These are phyloP conservation scores for Lepus oiostolus DNA, from an alignment of 2,797 vertebrate genomes.

Conservation along the genomic window DNA sequence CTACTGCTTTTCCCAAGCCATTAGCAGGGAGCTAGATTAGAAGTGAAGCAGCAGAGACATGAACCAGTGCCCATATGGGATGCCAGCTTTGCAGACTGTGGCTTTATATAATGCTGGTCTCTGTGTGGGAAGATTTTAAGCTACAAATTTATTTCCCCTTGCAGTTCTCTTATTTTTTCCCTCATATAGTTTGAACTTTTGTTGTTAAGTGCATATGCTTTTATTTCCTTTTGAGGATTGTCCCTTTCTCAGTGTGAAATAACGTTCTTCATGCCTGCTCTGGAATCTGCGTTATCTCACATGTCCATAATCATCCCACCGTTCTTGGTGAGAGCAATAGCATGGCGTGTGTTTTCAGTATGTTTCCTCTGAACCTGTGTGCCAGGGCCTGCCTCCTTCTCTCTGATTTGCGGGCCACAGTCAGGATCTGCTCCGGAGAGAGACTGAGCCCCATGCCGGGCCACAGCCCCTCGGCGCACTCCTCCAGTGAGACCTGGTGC, in stretches of 20 bases:
- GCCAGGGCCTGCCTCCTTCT: neutral
- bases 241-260: slow-evolving; percentile 21
- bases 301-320: neutral
- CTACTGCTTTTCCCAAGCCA: no score
- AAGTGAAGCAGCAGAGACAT: no score
- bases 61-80: no score
- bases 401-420: neutral
- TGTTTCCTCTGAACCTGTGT: slow-evolving; percentile 27
- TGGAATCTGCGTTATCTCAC: neutral
- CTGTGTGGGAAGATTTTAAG: neutral
- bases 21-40: no score
- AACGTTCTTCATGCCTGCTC: slow-evolving; percentile 14
- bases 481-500: neutral
- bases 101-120: no score
- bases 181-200: neutral
- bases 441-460: neutral
- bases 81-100: no score
- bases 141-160: neutral
- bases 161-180: neutral
- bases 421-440: neutral
- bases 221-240: neutral
- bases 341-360: neutral
- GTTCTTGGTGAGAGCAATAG: neutral
- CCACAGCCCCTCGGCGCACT: neutral
- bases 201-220: neutral